phyloP scores from a whole-genome alignment of 2,113 vertebrate species.

The Heterotilapia buettikoferi region DNA sequence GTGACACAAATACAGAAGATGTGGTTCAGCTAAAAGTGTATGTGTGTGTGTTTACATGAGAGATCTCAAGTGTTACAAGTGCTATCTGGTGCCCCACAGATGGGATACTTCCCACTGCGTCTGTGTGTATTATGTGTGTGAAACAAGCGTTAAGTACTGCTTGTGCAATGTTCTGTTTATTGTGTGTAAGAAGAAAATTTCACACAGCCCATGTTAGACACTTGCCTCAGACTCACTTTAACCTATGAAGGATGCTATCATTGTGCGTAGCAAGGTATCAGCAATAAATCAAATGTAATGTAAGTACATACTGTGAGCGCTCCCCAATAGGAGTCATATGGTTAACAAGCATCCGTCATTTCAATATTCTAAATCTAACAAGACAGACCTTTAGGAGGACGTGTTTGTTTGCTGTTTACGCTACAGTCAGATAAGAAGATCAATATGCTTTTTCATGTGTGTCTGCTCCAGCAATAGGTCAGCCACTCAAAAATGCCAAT shows the following conservation, averaged over 20 bases:
- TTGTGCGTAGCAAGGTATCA: not conserved
- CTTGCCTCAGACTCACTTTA: not conserved
- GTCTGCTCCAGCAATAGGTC: not conserved
- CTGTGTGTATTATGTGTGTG: not conserved
- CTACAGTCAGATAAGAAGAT: not conserved
- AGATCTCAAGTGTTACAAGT: constrained; percentile 18
- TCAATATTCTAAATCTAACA: not conserved
- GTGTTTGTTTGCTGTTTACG: not conserved
- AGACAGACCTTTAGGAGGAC: not conserved
- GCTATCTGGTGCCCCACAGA: constrained; percentile 7
- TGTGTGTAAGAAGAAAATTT: constrained; percentile 6
- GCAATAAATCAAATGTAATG: not conserved
- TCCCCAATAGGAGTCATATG: not conserved
- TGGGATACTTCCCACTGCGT: not conserved
- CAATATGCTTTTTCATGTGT: not conserved
- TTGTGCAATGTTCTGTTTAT: not conserved
- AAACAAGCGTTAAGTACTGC: not conserved
- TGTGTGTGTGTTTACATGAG: not conserved
- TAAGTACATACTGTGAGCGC: not conserved
- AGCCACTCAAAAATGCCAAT: not conserved
- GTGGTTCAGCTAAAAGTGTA: not conserved
- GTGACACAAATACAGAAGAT: not conserved
- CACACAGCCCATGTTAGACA: not conserved
- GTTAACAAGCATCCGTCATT: not conserved
- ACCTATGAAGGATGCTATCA: not conserved